phyloP scores from a whole-genome alignment of 1,140 invertebrate genomes.

The Drosophila orena region DNA sequence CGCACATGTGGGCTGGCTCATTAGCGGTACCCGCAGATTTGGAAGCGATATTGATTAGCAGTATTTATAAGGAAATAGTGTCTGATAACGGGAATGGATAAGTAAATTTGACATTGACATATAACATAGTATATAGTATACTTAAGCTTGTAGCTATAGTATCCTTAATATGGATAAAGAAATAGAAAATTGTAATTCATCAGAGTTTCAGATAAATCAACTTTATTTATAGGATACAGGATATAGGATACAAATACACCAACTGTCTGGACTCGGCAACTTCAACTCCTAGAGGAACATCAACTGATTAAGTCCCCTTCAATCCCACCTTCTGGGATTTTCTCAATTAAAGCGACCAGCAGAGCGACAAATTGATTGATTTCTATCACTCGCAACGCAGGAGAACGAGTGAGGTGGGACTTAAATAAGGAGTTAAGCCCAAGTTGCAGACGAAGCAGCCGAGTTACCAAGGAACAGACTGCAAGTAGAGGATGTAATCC shows the following conservation, averaged over 20 bases:
- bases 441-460: slow-evolving; percentile 38
- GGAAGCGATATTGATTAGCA: slow-evolving; percentile 13
- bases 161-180: not conserved
- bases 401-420: slow-evolving; percentile 5
- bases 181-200: no score
- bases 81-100: not conserved
- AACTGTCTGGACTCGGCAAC: not conserved
- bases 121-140: not conserved
- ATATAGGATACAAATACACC: not conserved
- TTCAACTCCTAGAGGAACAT: not conserved
- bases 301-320: not conserved
- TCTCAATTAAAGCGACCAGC: slow-evolving; percentile 65
- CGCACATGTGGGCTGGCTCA: slow-evolving; percentile 52
- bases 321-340: slow-evolving; percentile 34
- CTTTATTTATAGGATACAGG: no score
- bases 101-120: not conserved
- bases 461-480: slow-evolving; percentile 2
- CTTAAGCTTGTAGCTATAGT: not conserved
- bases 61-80: not conserved
- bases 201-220: no score
- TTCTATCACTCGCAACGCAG: slow-evolving; percentile 30
- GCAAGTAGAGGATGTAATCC: slow-evolving; percentile 57
- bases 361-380: slow-evolving; percentile 78
- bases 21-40: slow-evolving; percentile 43
- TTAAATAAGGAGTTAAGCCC: slow-evolving; percentile 35